phyloP scores from a whole-genome alignment of 1,140 invertebrate species.

The Charaxes varanes region DNA sequence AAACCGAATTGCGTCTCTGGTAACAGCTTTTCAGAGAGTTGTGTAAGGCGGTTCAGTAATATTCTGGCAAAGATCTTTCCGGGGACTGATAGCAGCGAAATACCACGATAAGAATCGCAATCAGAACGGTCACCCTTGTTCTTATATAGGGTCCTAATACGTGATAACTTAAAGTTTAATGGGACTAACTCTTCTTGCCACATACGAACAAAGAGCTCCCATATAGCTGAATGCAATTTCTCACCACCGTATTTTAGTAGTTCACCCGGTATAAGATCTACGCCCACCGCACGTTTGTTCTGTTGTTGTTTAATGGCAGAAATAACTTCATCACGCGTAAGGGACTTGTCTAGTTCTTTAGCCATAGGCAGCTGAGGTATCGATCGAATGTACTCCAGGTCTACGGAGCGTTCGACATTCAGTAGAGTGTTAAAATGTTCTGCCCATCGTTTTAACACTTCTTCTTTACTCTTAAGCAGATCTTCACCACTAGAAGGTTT shows the following conservation, averaged over 20 bases:
- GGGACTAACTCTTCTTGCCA: slow-evolving; percentile 20
- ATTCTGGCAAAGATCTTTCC: slow-evolving; percentile 29
- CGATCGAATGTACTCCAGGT: too few relatives aligned
- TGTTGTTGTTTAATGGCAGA: too few relatives aligned
- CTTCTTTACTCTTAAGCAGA: slow-evolving; percentile 1
- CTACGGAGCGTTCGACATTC: too few relatives aligned
- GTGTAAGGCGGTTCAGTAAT: slow-evolving; percentile 19
- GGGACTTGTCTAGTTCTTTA: slow-evolving; percentile 12
- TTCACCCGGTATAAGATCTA: slow-evolving; percentile 19
- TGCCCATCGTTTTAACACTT: not conserved
- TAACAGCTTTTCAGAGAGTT: slow-evolving; percentile 19
- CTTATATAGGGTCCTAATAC: slow-evolving; percentile 25
- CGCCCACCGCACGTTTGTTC: slow-evolving; percentile 21
- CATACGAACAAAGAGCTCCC: slow-evolving; percentile 19
- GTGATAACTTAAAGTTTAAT: slow-evolving; percentile 14
- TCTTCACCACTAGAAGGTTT: too few relatives aligned
- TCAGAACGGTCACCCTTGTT: slow-evolving; percentile 23
- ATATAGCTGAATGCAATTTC: slow-evolving; percentile 13
- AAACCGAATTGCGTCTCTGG: slow-evolving; percentile 27
- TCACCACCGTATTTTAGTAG: slow-evolving; percentile 22
- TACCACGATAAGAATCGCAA: slow-evolving; percentile 24
- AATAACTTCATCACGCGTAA: too few relatives aligned
- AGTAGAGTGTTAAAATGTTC: too few relatives aligned
- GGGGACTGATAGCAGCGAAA: slow-evolving; percentile 23
- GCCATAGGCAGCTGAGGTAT: slow-evolving; percentile 6